Percentiles rank a stretch among this genome's conserved stretches.
Evolutionary conservation across 2,797 vertebrate genomes (phyloP).

Genomic region (Chelidonichthys spinosus): DNA sequence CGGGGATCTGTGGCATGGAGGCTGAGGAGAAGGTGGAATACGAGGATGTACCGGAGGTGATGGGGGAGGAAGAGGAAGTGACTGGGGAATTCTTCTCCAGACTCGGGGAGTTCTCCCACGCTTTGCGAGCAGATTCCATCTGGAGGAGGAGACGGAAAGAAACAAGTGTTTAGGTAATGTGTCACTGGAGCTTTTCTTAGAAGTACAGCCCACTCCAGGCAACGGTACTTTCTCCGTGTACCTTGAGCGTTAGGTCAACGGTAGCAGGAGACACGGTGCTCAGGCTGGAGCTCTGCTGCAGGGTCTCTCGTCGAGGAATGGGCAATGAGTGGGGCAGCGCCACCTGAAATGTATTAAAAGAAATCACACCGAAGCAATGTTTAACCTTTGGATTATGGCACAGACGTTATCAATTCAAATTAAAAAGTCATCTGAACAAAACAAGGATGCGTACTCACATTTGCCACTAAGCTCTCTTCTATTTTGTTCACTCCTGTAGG

Average conservation of each 20-base stretch:
- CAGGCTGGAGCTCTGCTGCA: constrained; percentile 96
- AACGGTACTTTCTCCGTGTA: constrained; percentile 56
- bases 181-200: neutral
- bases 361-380: neutral
- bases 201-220: neutral
- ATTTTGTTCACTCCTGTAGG: constrained; percentile 92
- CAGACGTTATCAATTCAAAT: neutral
- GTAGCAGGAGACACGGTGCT: constrained; percentile 98
- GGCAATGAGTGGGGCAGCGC: constrained; percentile 94
- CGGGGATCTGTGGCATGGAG: constrained; percentile 95
- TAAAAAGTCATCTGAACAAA: neutral
- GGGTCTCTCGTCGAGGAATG: constrained; percentile 94
- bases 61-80: constrained; percentile 92
- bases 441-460: constrained; percentile 84
- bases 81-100: constrained; percentile 95
- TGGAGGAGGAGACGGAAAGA: constrained; percentile 62
- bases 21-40: constrained; percentile 97
- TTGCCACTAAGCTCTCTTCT: constrained; percentile 95
- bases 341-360: constrained; percentile 83
- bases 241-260: constrained; percentile 98
- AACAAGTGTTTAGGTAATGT: neutral
- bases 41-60: constrained; percentile 86
- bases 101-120: constrained; percentile 98
- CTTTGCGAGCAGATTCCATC: constrained; percentile 99
- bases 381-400: neutral